Conservation (phyloP, 2,797 vertebrate genomes). For the Pteronotus mesoamericanus region DNA sequence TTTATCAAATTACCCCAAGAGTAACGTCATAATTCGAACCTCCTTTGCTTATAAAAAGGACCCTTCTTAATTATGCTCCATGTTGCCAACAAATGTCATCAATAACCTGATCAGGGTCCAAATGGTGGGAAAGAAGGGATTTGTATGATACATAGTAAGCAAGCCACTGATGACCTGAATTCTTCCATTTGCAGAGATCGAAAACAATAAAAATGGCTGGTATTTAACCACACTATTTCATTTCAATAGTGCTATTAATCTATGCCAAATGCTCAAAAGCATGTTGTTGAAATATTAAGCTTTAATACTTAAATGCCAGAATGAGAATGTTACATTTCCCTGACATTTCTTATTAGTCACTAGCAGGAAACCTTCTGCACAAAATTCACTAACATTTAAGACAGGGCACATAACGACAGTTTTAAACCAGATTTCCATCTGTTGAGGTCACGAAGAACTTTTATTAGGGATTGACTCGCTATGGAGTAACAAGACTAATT, state of each 20-base stretch:
- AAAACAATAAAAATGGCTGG: background rate
- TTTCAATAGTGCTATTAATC: slow-evolving; percentile 25
- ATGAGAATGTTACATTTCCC: background rate
- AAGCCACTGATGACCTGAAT: background rate
- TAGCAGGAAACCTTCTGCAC: slow-evolving; percentile 9
- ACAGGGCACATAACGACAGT: background rate
- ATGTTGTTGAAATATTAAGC: background rate
- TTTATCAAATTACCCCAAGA: background rate
- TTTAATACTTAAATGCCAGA: slow-evolving; percentile 51
- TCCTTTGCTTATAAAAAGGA: background rate
- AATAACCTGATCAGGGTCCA: background rate
- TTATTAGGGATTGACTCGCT: background rate
- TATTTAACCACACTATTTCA: background rate
- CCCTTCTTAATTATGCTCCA: background rate
- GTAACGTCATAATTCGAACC: background rate
- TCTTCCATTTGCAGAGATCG: background rate
- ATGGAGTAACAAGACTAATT: background rate
- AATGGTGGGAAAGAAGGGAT: background rate
- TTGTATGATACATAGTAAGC: background rate
- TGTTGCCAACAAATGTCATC: background rate
- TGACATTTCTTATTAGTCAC: slow-evolving; percentile 40
- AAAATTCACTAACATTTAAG: slow-evolving; percentile 46
- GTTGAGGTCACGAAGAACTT: slow-evolving; percentile 20
- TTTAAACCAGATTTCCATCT: slow-evolving; percentile 38
- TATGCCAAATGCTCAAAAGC: slow-evolving; percentile 32